Evolutionary conservation across 23 tunicate genomes (phyloP).

Genomic region (Trididemnum nubilum): DNA sequence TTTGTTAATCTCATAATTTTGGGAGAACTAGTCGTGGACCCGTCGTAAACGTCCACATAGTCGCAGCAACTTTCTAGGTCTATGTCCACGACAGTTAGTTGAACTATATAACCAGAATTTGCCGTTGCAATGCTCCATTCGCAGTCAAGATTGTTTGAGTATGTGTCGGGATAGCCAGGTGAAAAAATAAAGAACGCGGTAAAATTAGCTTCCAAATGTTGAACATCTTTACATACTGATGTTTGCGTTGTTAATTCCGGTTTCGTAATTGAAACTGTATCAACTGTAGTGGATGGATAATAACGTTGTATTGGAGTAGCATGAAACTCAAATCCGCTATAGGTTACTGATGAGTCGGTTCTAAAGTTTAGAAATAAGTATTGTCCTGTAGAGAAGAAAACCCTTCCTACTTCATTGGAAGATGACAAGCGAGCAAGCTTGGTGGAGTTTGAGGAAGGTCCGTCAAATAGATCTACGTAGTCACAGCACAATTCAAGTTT

Average conservation of each 20-base stretch:
- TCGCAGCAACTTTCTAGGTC: conserved; percentile 18
- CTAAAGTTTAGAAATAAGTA: background rate
- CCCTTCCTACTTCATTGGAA: background rate
- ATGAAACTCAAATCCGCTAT: too few relatives aligned
- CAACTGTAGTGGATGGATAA: too few relatives aligned
- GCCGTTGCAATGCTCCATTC: background rate
- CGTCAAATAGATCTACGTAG: background rate
- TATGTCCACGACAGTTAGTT: background rate
- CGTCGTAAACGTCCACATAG: conserved; percentile 10
- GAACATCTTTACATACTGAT: background rate
- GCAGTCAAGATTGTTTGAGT: conserved; percentile 9
- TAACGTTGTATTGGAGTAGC: too few relatives aligned
- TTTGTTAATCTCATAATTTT: background rate
- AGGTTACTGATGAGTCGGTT: background rate
- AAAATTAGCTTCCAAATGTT: background rate
- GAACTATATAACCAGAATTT: background rate
- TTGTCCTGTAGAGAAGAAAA: background rate
- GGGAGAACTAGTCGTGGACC: background rate
- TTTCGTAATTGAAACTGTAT: background rate
- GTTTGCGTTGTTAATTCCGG: background rate
- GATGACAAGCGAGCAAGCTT: background rate
- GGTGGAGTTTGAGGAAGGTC: background rate
- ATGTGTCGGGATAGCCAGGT: conserved; percentile 5
- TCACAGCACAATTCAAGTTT: conserved; percentile 4
- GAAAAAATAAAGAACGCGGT: background rate